Percentiles rank a stretch among this genome's conserved stretches.
These are phyloP conservation scores for Petaurus breviceps DNA, from an alignment of 2,113 vertebrate species.

Conservation along the genomic window DNA sequence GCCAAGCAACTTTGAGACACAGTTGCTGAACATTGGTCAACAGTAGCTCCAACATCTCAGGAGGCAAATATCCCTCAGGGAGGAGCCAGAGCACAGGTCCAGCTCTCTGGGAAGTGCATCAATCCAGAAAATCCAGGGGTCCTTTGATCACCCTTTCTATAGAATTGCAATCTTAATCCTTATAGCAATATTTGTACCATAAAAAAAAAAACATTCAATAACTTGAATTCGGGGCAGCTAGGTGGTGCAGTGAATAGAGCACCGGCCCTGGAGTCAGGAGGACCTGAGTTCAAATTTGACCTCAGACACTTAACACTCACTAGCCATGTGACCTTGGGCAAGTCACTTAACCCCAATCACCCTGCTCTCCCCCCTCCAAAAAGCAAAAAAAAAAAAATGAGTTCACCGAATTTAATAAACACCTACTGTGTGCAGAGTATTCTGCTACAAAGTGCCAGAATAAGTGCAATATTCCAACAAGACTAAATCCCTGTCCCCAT, in stretches of 20 bases:
- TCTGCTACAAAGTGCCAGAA: neutral
- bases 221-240: neutral
- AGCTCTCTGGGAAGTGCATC: neutral
- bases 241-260: too few relatives aligned
- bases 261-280: too few relatives aligned
- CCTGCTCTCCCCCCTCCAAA: too few relatives aligned
- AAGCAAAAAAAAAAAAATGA: neutral
- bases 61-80: neutral
- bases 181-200: neutral
- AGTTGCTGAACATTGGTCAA: neutral
- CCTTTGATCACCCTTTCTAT: neutral
- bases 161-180: neutral
- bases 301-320: too few relatives aligned
- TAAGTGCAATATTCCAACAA: neutral
- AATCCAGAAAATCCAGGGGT: neutral
- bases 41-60: neutral
- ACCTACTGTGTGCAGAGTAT: neutral
- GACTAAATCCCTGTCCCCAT: neutral
- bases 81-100: neutral
- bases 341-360: too few relatives aligned
- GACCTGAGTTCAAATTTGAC: too few relatives aligned
- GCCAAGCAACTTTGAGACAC: neutral
- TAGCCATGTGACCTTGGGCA: too few relatives aligned
- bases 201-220: neutral
- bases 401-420: neutral